phyloP scores from a whole-genome alignment of 2,113 vertebrate species.

The Tapirus terrestris region DNA sequence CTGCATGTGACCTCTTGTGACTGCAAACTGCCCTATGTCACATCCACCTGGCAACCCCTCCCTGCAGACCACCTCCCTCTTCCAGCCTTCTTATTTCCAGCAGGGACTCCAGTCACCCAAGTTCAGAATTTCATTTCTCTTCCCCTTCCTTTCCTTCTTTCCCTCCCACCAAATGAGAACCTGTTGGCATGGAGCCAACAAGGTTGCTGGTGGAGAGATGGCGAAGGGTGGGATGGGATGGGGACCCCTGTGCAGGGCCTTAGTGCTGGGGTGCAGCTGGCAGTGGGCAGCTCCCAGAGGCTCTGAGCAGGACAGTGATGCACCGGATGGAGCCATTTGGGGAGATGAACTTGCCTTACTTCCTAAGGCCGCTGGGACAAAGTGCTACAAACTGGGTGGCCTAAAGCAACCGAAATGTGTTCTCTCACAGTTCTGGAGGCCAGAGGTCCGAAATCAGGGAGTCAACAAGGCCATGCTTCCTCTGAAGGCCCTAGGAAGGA shows the following conservation, averaged over 20 bases:
- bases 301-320: background rate
- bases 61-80: background rate
- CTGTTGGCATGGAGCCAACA: background rate
- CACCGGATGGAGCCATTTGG: fast-evolving
- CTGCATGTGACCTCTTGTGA: background rate
- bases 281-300: background rate
- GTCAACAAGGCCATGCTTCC: background rate
- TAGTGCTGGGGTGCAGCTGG: too few relatives aligned
- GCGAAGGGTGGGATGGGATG: fast-evolving
- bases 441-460: background rate
- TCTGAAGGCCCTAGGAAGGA: background rate
- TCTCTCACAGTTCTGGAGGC: background rate
- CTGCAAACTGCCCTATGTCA: background rate
- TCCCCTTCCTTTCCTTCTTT: background rate
- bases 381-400: background rate
- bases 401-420: background rate
- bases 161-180: background rate
- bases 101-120: background rate
- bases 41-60: fast-evolving
- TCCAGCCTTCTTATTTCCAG: background rate
- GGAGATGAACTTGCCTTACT: background rate
- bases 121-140: background rate
- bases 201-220: background rate
- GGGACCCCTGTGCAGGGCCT: fast-evolving
- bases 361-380: background rate